Conservation (phyloP, 2,113 vertebrate species). For the Girardinichthys multiradiatus region DNA sequence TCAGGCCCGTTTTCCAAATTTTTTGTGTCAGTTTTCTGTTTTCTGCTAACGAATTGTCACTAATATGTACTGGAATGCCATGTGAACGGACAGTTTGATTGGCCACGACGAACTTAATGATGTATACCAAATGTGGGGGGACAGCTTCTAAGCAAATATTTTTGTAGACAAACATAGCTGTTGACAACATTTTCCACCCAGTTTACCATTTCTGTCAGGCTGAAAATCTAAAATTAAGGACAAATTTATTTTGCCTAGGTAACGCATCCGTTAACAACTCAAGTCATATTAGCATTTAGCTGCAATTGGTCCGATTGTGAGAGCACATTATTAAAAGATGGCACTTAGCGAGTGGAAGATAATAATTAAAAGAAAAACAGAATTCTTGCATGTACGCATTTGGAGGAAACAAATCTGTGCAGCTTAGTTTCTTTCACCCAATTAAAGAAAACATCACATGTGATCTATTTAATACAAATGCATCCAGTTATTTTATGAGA, state of each 20-base stretch:
- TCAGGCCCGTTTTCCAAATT: slow-evolving; percentile 69
- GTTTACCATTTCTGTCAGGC: slow-evolving; percentile 72
- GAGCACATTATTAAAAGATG: slow-evolving; percentile 63
- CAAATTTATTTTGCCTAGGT: slow-evolving; percentile 67
- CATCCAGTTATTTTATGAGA: slow-evolving; percentile 68
- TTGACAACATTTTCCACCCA: slow-evolving; percentile 77
- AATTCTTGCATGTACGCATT: slow-evolving; percentile 56
- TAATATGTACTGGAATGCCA: slow-evolving; percentile 83
- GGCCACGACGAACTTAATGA: slow-evolving; percentile 80
- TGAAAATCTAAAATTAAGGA: slow-evolving; percentile 74
- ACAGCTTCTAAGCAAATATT: slow-evolving; percentile 74
- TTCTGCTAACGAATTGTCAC: slow-evolving; percentile 83
- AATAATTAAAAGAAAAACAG: slow-evolving; percentile 76
- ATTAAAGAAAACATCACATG: slow-evolving; percentile 76
- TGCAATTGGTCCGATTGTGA: slow-evolving; percentile 69
- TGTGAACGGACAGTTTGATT: slow-evolving; percentile 79
- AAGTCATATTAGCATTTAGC: slow-evolving; percentile 71
- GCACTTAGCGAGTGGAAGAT: slow-evolving; percentile 58
- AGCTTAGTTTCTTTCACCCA: slow-evolving; percentile 71
- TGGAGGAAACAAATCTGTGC: slow-evolving; percentile 55
- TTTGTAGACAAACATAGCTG: slow-evolving; percentile 78
- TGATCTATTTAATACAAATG: slow-evolving; percentile 71
- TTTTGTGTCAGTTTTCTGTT: slow-evolving; percentile 81
- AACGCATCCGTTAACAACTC: slow-evolving; percentile 73
- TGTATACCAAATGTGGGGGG: slow-evolving; percentile 82